phyloP scores from a whole-genome alignment of 2,888 invertebrate genomes.

The Sarcophaga subvicina region DNA sequence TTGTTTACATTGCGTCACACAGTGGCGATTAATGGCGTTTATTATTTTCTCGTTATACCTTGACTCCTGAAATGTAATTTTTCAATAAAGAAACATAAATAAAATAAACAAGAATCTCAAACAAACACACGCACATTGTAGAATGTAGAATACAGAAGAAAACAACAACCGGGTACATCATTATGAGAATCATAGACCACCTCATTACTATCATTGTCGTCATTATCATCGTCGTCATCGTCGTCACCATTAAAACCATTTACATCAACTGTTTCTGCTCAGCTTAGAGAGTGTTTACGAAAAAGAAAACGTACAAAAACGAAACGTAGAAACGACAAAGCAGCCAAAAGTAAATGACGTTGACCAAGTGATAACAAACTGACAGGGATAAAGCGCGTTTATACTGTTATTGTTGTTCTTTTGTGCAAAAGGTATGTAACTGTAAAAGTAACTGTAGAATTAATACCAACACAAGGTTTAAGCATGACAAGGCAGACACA shows the following conservation, averaged over 20 bases:
- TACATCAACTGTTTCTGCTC: not conserved
- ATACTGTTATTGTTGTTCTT: not conserved
- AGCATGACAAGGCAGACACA: slow-evolving; percentile 7
- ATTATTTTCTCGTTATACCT: slow-evolving; percentile 80
- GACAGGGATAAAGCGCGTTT: slow-evolving; percentile 54
- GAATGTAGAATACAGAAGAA: not conserved
- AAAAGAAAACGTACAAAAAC: slow-evolving; percentile 1
- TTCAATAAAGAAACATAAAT: slow-evolving; percentile 50
- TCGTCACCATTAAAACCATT: not conserved
- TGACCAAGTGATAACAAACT: slow-evolving; percentile 62
- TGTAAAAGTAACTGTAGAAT: not conserved
- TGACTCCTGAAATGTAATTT: slow-evolving; percentile 75
- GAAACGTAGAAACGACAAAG: slow-evolving; percentile 30
- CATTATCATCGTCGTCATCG: not conserved
- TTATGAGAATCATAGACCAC: slow-evolving; percentile 14
- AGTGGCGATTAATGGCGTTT: slow-evolving; percentile 78
- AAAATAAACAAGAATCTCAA: slow-evolving; percentile 43
- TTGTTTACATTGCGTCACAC: slow-evolving; percentile 54
- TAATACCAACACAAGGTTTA: slow-evolving; percentile 12
- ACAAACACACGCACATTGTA: not conserved
- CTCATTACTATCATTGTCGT: not conserved
- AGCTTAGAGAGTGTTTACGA: not conserved
- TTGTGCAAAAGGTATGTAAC: slow-evolving; percentile 14
- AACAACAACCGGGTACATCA: slow-evolving; percentile 1
- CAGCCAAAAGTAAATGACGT: slow-evolving; percentile 53